Base-by-base conservation (phyloP, 2,888 invertebrate genomes). In the Myathropa florea region DNA sequence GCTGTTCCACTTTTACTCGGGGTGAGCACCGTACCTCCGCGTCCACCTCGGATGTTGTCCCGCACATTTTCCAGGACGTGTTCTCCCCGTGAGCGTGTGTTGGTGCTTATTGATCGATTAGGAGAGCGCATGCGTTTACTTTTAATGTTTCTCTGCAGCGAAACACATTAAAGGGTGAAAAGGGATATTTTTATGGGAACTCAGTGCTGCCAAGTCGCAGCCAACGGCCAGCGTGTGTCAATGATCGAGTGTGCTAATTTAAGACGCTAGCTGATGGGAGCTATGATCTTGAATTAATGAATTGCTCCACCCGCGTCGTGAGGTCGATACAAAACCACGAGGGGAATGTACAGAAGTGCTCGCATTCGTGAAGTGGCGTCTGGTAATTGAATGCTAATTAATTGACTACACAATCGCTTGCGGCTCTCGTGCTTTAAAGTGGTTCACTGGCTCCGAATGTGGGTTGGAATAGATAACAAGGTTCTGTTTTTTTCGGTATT, bases 371-470 rank as follows among this genome's bases (percentile, higher is more conserved):
- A 61, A 18, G 57, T 30, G 61, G 61, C 65, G 21, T 36, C 24
- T 36, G 67, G 61, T 82, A 85, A 85, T 85, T 81, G 79, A 85
- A 78, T 78, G 81, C 77, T 85, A 85, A 85, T 85, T 85, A 85
- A 68, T 85, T 85, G 78, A 73, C 82, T 81, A 65, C 59, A 70
- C 61, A 46, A 57, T 76, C 65, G 57, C 6, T n/a, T 60, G 59
- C 7, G 18, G 73, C 23, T 70, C 33, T 63, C 70, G 68, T 64
- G 59, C 59, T 65, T 68, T 63, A 33, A 80, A 80, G 67, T 76
- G 76, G 61, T 70, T 65, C 33, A 28, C 70, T 24, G 70, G 26
- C 24, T 70, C 65, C n/a, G 26, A 21, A 23, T n/a, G 39, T 24
- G 59, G 10, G 46, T 18, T 46, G 46, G 46, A 46, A 46, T 46